A percentile compares a stretch with the other conserved stretches of the same genome.
Conservation (phyloP, 2,797 vertebrate genomes). For the Malurus splendens region DNA sequence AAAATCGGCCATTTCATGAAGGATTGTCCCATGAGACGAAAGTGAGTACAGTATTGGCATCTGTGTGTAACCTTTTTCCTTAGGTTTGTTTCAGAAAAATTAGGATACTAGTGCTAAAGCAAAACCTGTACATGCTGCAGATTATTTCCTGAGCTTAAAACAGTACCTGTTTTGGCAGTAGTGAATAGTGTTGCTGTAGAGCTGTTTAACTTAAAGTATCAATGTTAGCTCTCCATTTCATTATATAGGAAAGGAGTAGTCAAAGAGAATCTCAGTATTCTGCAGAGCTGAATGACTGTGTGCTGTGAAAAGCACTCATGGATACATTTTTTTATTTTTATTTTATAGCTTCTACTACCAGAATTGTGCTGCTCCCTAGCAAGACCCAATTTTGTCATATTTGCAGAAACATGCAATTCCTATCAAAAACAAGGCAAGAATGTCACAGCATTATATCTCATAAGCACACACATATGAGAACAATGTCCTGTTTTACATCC, state of each 20-base stretch:
- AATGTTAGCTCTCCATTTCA: not conserved
- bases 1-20: constrained; percentile 98
- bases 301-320: not conserved
- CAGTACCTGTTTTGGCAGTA: not conserved
- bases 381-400: not conserved
- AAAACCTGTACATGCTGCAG: not conserved
- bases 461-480: not conserved
- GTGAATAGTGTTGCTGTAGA: not conserved
- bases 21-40: constrained; percentile 90
- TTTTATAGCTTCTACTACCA: not conserved
- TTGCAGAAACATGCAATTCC: not conserved
- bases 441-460: not conserved
- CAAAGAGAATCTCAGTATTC: not conserved
- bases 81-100: not conserved
- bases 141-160: not conserved
- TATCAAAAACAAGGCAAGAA: not conserved
- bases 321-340: not conserved
- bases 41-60: constrained; percentile 71
- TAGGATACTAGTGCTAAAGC: not conserved
- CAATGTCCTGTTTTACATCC: not conserved
- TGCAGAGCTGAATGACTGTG: not conserved
- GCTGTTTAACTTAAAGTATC: not conserved
- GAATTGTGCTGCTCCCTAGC: not conserved
- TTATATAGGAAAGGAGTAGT: not conserved
- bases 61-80: not conserved